Evolutionary conservation across 2,888 invertebrate genomes (phyloP).

Genomic region (Priocnemis perturbator): DNA sequence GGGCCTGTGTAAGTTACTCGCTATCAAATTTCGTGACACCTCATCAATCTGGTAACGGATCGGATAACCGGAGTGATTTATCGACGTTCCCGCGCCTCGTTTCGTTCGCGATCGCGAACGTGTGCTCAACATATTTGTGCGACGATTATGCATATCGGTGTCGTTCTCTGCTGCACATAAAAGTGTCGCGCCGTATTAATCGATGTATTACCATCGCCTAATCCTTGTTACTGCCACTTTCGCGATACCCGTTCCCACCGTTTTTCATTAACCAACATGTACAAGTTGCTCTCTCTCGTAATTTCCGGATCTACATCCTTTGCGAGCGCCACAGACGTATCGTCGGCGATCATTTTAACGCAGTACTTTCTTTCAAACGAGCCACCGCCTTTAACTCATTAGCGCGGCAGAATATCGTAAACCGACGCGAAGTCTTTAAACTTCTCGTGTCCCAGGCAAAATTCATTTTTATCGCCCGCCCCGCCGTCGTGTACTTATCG

Average conservation of each 20-base stretch:
- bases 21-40: too few species aligned
- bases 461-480: background rate
- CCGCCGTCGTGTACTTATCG: constrained; percentile 1
- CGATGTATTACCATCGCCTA: background rate
- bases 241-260: too few species aligned
- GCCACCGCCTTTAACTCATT: background rate
- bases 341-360: background rate
- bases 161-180: background rate
- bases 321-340: background rate
- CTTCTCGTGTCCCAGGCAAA: background rate
- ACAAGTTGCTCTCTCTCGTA: background rate
- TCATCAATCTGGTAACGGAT: too few species aligned
- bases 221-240: too few species aligned
- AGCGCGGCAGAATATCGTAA: too few species aligned
- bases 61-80: background rate
- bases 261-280: too few species aligned
- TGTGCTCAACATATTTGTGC: background rate
- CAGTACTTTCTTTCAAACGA: background rate
- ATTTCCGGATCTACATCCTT: background rate
- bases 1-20: too few species aligned
- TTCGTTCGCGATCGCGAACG: constrained; percentile 3
- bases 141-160: background rate
- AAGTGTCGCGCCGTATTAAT: constrained; percentile 2
- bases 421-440: background rate
- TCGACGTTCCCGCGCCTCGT: background rate